Evolutionary conservation across 2,113 vertebrate genomes (phyloP), one percentile per base, ranked within the genome.

Genomic region (Gallinago paraguaiae): DNA sequence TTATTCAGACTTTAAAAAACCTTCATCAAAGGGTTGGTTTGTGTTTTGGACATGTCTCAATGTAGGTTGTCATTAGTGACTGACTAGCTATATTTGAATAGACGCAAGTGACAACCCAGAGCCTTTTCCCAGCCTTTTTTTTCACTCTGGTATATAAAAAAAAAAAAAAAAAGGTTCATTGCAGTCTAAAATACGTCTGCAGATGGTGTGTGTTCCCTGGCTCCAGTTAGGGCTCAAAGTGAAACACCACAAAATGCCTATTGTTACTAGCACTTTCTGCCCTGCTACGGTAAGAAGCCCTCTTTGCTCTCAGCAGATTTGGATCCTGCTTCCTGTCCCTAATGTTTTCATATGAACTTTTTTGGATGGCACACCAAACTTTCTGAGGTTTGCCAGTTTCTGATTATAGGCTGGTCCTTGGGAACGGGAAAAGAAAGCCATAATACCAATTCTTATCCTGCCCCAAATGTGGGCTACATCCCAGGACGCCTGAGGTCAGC

Each of bases 21-120:
- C 82, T 76, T 68, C 35, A 60, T 88, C 95, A 94, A 96, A 97
- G 65, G 61, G 31, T 15, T 93, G 65, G 88, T 94, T 84, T 95
- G 86, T 13, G 30, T 84, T 92, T 96, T 96, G 93, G 86, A 92
- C 82, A 57, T 83, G 76, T 81, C 93, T 95, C 90, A 96, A 67
- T 90, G 92, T 86, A 94, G 90, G 79, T 90, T 96, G 88, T 93
- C 95, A 82, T 96, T 91, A 94, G 95, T 88, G 87, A 95, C 82
- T 90, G 80, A 67, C 82, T 83, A 93, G 88, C 68, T 95, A 84
- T 94, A 96, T 95, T 83, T 97, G 82, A 96, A 95, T 96, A 88
- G 90, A 88, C 60, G 53, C 71, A 90, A 94, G 85, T 86, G 90
- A 95, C 93, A 96, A 91, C 28, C 33, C 82, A 65, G 79, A 87